A percentile compares a stretch with the other conserved stretches of the same genome.
Conservation (phyloP, 2,797 vertebrate genomes). For the Sparidentex hasta region DNA sequence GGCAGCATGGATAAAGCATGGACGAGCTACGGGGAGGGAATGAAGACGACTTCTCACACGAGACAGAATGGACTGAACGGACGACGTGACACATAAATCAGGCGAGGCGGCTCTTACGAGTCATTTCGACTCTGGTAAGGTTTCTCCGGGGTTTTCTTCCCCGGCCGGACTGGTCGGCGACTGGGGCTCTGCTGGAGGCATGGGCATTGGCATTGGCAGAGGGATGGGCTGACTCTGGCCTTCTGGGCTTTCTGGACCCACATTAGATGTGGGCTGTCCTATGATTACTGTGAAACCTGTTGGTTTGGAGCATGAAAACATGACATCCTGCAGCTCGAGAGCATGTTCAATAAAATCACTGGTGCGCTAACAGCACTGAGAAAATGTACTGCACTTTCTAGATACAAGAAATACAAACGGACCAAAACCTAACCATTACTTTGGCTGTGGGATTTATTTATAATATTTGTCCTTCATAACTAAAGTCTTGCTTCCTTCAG, state of each 20-base stretch:
- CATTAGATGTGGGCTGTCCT: constrained; percentile 82
- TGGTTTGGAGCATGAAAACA: constrained; percentile 68
- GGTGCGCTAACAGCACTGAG: not conserved
- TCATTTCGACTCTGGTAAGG: constrained; percentile 84
- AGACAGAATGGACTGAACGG: constrained; percentile 1
- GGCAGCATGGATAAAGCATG: constrained; percentile 8
- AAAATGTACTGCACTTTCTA: not conserved
- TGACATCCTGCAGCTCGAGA: constrained; percentile 35
- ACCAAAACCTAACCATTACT: not conserved
- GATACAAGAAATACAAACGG: not conserved
- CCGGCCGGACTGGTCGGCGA: constrained; percentile 40
- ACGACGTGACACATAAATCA: not conserved
- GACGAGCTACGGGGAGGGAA: constrained; percentile 20
- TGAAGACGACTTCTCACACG: not conserved
- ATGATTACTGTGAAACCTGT: constrained; percentile 86
- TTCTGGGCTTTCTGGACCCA: constrained; percentile 69
- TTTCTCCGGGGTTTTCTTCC: constrained; percentile 79
- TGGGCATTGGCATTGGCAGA: constrained; percentile 60
- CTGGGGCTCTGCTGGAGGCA: constrained; percentile 65
- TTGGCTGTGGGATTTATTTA: too few species aligned
- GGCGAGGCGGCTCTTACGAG: constrained; percentile 80
- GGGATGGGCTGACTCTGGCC: constrained; percentile 70
- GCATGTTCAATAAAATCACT: constrained; percentile 3
- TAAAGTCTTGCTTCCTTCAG: too few species aligned
- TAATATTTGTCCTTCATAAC: too few species aligned